A percentile compares a stretch with the other conserved stretches of the same genome.
These are phyloP conservation scores for Trochalopteron elliotii DNA, from an alignment of 2,113 vertebrate genomes.

Conservation along the genomic window DNA sequence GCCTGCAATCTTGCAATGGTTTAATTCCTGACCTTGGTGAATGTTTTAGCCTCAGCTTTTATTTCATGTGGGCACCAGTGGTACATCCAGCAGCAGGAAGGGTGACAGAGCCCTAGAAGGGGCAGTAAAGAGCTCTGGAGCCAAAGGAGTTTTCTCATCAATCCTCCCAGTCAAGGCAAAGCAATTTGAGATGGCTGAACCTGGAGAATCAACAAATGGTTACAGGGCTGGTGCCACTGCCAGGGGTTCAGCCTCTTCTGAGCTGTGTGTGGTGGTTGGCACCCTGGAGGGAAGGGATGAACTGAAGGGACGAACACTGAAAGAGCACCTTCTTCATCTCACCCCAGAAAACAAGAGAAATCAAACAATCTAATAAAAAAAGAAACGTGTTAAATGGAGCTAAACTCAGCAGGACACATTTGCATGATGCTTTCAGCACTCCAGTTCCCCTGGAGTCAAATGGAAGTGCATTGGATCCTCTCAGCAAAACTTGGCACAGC, in stretches of 20 bases:
- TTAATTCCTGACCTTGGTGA: neutral
- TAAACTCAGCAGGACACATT: neutral
- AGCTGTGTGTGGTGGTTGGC: neutral
- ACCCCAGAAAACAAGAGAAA: neutral
- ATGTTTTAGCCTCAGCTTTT: neutral
- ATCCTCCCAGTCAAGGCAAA: neutral
- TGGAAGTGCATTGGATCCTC: neutral
- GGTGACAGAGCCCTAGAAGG: neutral
- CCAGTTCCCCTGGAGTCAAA: neutral
- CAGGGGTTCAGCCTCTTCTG: neutral
- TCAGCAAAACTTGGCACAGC: conserved; percentile 10
- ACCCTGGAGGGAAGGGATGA: neutral
- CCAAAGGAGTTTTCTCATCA: neutral
- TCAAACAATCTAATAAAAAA: neutral
- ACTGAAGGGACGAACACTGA: neutral
- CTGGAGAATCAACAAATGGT: neutral
- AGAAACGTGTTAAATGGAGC: neutral
- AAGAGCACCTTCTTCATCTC: neutral
- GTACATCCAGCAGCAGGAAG: neutral
- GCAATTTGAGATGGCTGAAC: neutral
- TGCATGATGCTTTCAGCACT: neutral
- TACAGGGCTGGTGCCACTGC: neutral
- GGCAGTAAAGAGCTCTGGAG: neutral
- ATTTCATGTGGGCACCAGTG: neutral
- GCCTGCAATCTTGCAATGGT: neutral